phyloP scores from a whole-genome alignment of 2,113 vertebrate species.

The Osmerus mordax region DNA sequence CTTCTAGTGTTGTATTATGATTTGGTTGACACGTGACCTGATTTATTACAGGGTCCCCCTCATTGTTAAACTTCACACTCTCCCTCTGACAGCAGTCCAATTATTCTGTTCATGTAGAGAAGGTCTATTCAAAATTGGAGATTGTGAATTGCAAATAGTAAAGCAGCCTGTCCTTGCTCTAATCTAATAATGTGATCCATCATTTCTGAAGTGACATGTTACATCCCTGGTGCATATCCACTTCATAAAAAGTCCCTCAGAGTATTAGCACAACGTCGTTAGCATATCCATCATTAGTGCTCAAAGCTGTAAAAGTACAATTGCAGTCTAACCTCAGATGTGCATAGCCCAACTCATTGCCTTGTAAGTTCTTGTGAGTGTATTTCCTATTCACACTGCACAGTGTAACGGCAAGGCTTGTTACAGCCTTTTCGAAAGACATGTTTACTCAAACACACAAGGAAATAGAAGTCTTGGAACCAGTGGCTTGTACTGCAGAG shows the following conservation, averaged over 20 bases:
- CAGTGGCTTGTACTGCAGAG: background rate
- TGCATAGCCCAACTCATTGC: too few species aligned
- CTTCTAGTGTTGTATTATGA: slow-evolving; percentile 58
- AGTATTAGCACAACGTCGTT: slow-evolving; percentile 59
- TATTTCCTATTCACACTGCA: background rate
- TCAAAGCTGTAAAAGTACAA: slow-evolving; percentile 24
- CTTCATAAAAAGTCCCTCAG: slow-evolving; percentile 42
- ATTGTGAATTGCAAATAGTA: slow-evolving; percentile 65
- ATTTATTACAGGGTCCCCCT: slow-evolving; percentile 59
- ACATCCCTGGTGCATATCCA: slow-evolving; percentile 25
- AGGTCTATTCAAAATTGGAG: slow-evolving; percentile 50
- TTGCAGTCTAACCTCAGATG: background rate
- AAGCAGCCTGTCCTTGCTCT: slow-evolving; percentile 43
- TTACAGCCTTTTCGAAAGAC: background rate
- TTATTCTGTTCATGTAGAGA: slow-evolving; percentile 61
- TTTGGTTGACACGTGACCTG: slow-evolving; percentile 57
- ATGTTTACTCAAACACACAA: slow-evolving; percentile 19
- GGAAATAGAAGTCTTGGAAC: slow-evolving; percentile 49
- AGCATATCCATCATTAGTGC: slow-evolving; percentile 41
- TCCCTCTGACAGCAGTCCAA: slow-evolving; percentile 63
- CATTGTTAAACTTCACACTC: slow-evolving; percentile 59
- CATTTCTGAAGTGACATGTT: slow-evolving; percentile 51
- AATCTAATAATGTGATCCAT: slow-evolving; percentile 70
- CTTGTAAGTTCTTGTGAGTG: background rate
- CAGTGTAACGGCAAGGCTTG: background rate